phyloP scores from a whole-genome alignment of 2,797 vertebrate species.

The Liparis tanakae region DNA sequence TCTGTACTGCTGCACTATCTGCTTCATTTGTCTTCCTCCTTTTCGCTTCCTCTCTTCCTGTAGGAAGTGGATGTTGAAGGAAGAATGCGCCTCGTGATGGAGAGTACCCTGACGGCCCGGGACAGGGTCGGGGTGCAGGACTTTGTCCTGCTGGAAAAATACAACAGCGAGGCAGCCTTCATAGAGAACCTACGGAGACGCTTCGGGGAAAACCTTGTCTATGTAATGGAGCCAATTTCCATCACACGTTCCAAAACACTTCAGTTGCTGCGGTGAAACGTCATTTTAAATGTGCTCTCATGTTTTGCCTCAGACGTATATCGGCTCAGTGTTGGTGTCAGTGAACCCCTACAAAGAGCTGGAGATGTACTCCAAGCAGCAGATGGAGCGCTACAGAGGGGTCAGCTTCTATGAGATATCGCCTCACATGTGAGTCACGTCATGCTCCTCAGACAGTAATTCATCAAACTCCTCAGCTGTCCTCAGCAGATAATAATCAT shows the following conservation, averaged over 20 bases:
- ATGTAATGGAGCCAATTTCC: constrained; percentile 76
- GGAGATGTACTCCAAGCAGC: constrained; percentile 90
- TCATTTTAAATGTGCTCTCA: constrained; percentile 30
- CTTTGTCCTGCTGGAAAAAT: constrained; percentile 90
- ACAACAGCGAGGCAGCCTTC: constrained; percentile 91
- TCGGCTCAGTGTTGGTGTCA: constrained; percentile 93
- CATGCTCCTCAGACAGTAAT: not conserved
- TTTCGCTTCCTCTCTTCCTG: constrained; percentile 27
- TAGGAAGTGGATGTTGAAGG: constrained; percentile 78
- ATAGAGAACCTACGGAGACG: constrained; percentile 90
- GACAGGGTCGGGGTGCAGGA: constrained; percentile 93
- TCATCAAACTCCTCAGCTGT: not conserved
- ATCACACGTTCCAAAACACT: constrained; percentile 18
- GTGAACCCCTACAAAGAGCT: constrained; percentile 87
- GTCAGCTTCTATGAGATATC: constrained; percentile 97
- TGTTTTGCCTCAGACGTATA: constrained; percentile 87
- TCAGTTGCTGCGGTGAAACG: constrained; percentile 25
- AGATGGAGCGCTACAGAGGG: constrained; percentile 95
- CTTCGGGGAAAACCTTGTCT: constrained; percentile 92
- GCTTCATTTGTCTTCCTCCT: not conserved
- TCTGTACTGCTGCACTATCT: not conserved
- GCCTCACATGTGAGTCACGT: constrained; percentile 92
- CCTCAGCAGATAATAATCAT: not conserved
- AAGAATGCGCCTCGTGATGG: constrained; percentile 86
- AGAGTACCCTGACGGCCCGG: constrained; percentile 89